Evolutionary conservation across 2,797 vertebrate species (phyloP), one percentile per base, ranked within the genome.

Genomic region (Calcarius lapponicus): DNA sequence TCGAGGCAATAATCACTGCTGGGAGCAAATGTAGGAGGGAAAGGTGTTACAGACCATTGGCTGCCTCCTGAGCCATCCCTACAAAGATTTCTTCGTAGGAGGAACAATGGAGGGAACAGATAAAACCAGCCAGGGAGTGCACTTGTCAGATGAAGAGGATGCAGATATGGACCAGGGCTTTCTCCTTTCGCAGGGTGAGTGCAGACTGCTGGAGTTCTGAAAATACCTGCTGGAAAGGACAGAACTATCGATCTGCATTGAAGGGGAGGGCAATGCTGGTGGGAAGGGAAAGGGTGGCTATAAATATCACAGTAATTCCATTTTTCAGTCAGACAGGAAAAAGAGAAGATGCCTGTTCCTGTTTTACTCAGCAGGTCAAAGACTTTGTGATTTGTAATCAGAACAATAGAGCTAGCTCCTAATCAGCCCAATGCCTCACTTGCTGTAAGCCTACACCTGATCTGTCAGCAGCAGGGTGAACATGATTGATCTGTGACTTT

Each of bases 161-260:
- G 65, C 34, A 86, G 60, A 45, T 29, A 79, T 79, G 36, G 17
- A 92, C 45, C 29, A 47, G 28, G 32, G 38, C 10, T 83, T 78
- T 84, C 61, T 94, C 22, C 57, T 82, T 54, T 89, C 34, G 32
- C 22, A 71, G 57, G 12, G 6, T 32, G 32, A 85, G 67, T 50
- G 42, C 50, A 53, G 38, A 18, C 40, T 26, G 16, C 11, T 50
- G 36, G 28, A 75, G 48, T 56, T 82, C 57, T 60, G 57, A 60
- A 38, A 38, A 60, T 38, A 60, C 26, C 38, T 26, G 16, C 11
- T 67, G 56, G 79, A 88, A 91, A 90, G 57, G 60, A 96, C 86
- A 94, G 65, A 93, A 93, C 38, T 92, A 92, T 93, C 95, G 80
- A 88, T 92, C 81, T 90, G 32, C 56, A 88, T 65, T 58, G 69